These are phyloP conservation scores for Opisthocomus hoazin DNA, from an alignment of 2,113 vertebrate species.

Conservation along the genomic window DNA sequence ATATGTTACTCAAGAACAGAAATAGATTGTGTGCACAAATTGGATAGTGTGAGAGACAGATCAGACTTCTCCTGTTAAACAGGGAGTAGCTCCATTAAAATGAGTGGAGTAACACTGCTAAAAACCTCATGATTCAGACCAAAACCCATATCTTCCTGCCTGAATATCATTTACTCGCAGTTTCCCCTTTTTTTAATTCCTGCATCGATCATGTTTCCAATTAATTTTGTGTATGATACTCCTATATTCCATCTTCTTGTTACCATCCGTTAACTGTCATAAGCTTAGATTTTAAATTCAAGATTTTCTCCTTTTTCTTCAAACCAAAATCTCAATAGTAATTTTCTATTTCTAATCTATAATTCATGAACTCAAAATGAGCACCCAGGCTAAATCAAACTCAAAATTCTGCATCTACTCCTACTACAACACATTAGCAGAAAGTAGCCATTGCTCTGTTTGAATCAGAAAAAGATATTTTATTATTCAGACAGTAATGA, in stretches of 20 bases:
- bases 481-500: slow-evolving; percentile 57
- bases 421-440: slow-evolving; percentile 29
- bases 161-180: slow-evolving; percentile 3
- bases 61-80: slow-evolving; percentile 54
- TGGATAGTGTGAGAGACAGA: slow-evolving; percentile 16
- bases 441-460: slow-evolving; percentile 18
- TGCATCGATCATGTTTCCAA: slow-evolving; percentile 28
- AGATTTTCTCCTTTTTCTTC: slow-evolving; percentile 70
- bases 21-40: slow-evolving; percentile 14
- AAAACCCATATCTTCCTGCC: slow-evolving; percentile 45
- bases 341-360: slow-evolving; percentile 73
- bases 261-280: slow-evolving; percentile 58
- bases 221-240: slow-evolving; percentile 50
- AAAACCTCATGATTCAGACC: slow-evolving; percentile 33
- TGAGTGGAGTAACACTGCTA: slow-evolving; percentile 23
- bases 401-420: slow-evolving; percentile 63
- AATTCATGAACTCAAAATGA: slow-evolving; percentile 74
- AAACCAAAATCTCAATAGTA: slow-evolving; percentile 69
- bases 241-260: slow-evolving; percentile 52
- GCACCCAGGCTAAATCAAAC: slow-evolving; percentile 66
- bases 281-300: slow-evolving; percentile 68
- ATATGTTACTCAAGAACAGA: neutral
- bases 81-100: slow-evolving; percentile 42
- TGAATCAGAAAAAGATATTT: slow-evolving; percentile 33
- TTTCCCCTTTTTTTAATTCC: neutral